Base-by-base conservation (phyloP, 1,140 invertebrate species). In the Phymastichus coffea region DNA sequence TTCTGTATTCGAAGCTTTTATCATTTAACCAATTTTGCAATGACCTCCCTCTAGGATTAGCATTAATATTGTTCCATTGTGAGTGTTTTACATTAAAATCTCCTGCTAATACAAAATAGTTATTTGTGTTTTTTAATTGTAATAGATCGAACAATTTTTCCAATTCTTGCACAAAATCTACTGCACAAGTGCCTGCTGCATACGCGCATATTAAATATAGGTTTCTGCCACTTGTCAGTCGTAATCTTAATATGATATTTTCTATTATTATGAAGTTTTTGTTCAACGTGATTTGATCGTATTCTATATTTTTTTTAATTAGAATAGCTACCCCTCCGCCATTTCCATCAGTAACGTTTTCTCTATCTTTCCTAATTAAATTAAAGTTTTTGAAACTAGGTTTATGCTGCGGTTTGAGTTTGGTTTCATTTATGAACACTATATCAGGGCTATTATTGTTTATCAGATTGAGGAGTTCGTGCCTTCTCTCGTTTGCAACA, bases 281-380 rank as follows among this genome's bases (percentile, higher is more conserved):
- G 8, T 37, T 48, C 2, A 57, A n/a, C 0, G 15, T 22, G 56
- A 26, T 52, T 19, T 17, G 17, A 51, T 52, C 33, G 19, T 47
- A 63, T 46, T 44, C 43, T n/a, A 61, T 23, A 6, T 43, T 35
- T 9, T 49, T 63, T 48, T 53, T 65, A 2, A 66, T 58, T 10
- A 70, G 15, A 0, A 70, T 48, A 2, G 63, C n/a, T n/a, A n/a
- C n/a, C n/a, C n/a, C n/a, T n/a, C n/a, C n/a, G n/a, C n/a, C 68
- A 2, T 61, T 66, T 0, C 66, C 66, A 1, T 64, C 64, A 0
- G 57, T 64, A 20, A 15, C 12, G 28, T 63, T 49, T 0, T 35
- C 22, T 61, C 64, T 60, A 15, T 68, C 68, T 7, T 53, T 65
- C 55, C 64, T 61, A 0, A 70, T 40, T 2, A 65, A 14, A 1